Evolutionary conservation across 2,888 invertebrate species (phyloP).

Genomic region (Drosophila emarginata): DNA sequence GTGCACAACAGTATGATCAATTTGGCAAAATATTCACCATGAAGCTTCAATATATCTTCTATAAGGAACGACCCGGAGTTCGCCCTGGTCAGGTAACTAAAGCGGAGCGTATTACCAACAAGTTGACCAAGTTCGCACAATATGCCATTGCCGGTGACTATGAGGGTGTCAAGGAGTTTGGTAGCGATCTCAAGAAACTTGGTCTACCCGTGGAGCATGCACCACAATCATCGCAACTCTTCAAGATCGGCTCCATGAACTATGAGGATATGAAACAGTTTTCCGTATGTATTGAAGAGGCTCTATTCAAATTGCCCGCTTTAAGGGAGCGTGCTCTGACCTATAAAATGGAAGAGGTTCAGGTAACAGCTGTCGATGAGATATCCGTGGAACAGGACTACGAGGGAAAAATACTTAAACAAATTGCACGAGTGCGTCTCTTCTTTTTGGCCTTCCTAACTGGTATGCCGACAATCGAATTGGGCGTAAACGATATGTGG

Average conservation of each 20-base stretch:
- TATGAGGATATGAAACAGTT: slow-evolving; percentile 96
- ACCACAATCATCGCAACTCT: slow-evolving; percentile 96
- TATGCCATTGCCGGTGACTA: slow-evolving; percentile 97
- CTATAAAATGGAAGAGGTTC: slow-evolving; percentile 98
- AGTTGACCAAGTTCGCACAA: slow-evolving; percentile 95
- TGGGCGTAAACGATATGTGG: slow-evolving; percentile 98
- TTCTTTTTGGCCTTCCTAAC: slow-evolving; percentile 98
- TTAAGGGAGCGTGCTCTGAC: slow-evolving; percentile 94
- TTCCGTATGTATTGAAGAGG: slow-evolving; percentile 95
- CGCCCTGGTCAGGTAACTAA: slow-evolving; percentile 97
- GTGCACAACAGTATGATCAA: slow-evolving; percentile 98
- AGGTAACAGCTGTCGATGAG: slow-evolving; percentile 96
- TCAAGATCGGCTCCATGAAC: slow-evolving; percentile 95
- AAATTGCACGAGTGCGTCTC: slow-evolving; percentile 96
- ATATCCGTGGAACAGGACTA: slow-evolving; percentile 93
- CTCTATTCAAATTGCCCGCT: slow-evolving; percentile 92
- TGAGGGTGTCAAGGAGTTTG: slow-evolving; percentile 96
- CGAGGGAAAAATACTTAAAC: slow-evolving; percentile 92
- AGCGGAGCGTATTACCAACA: slow-evolving; percentile 94
- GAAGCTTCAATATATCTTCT: slow-evolving; percentile 97
- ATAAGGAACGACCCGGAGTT: slow-evolving; percentile 98
- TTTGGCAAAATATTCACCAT: slow-evolving; percentile 99
- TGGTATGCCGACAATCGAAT: slow-evolving; percentile 97
- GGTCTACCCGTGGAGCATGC: slow-evolving; percentile 98
- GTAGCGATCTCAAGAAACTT: slow-evolving; percentile 94